Percentiles rank a stretch among this genome's conserved stretches.
Conservation (phyloP, 2,888 invertebrate genomes). For the Latheticus oryzae region DNA sequence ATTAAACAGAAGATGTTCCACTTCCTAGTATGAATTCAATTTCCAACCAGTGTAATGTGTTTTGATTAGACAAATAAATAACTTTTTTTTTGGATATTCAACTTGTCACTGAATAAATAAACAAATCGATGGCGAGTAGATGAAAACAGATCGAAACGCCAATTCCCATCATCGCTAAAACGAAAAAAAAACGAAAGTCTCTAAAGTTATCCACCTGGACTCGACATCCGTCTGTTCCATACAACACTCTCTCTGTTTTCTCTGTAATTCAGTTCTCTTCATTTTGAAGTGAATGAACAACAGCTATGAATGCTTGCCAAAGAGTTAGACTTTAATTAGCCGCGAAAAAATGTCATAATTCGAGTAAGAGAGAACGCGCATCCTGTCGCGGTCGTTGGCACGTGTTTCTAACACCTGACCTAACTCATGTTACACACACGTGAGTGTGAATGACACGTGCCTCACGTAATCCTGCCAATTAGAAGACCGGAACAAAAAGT, state of each 20-base stretch:
- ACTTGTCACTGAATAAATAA: too few species aligned
- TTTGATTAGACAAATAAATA: too few species aligned
- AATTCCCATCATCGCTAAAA: too few species aligned
- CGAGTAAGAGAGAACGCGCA: constrained; percentile 10
- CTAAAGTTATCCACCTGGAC: constrained; percentile 6
- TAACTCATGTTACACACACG: constrained; percentile 29
- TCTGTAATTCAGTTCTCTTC: neutral
- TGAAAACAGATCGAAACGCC: neutral
- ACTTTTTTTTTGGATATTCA: too few species aligned
- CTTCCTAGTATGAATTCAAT: too few species aligned
- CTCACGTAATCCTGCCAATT: constrained; percentile 15
- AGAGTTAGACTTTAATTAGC: constrained; percentile 30
- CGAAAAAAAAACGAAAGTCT: too few species aligned
- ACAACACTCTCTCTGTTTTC: neutral
- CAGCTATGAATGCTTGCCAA: constrained; percentile 28
- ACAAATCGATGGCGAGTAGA: too few species aligned
- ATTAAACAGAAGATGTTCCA: too few species aligned
- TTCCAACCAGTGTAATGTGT: too few species aligned
- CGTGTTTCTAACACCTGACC: constrained; percentile 34
- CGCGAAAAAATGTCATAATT: constrained; percentile 26
- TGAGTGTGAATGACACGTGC: constrained; percentile 27
- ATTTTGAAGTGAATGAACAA: constrained; percentile 29
- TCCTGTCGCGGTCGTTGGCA: constrained; percentile 37
- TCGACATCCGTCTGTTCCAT: neutral
- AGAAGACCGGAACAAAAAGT: neutral